Base-by-base conservation (phyloP, 2,888 invertebrate genomes). In the Mellilla xanthometata region DNA sequence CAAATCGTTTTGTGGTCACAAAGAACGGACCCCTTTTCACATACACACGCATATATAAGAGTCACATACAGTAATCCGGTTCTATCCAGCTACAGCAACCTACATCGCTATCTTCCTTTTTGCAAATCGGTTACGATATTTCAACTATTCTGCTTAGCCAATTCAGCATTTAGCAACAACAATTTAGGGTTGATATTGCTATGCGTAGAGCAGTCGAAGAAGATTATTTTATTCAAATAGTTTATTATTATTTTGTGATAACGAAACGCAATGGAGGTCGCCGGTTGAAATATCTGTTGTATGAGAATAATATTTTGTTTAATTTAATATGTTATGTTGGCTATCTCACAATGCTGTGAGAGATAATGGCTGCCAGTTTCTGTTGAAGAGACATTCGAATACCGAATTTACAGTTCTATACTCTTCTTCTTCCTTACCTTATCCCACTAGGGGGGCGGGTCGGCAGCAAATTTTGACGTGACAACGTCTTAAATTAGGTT, bases 91-190 rank as follows among this genome's bases (percentile, higher is more conserved):
- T 70, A 41, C 34, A 62, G 54, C 77, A 82, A 83, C 85, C 84
- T 72, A 83, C 68, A 73, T 83, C 69, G 69, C 68, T 82, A 85
- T 83, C 81, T 70, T 76, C 73, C 71, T 81, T 82, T 81, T 81
- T 76, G 83, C 81, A 77, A 80, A 81, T 76, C 71, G 73, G 60
- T 65, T 60, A 49, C 60, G 61, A 60, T 67, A 71, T 34, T 67
- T 54, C 52, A 51, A 50, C 49, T n/a, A n/a, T n/a, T n/a, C n/a
- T n/a, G n/a, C n/a, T n/a, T n/a, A n/a, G n/a, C n/a, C n/a, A n/a
- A n/a, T n/a, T n/a, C n/a, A n/a, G n/a, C n/a, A n/a, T n/a, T n/a
- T n/a, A n/a, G n/a, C n/a, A n/a, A n/a, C n/a, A n/a, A n/a, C n/a
- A n/a, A n/a, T n/a, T n/a, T n/a, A n/a, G n/a, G n/a, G n/a, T n/a